Evolutionary conservation across 2,797 vertebrate genomes (phyloP).

Genomic region (Sebastes melanostomus): DNA sequence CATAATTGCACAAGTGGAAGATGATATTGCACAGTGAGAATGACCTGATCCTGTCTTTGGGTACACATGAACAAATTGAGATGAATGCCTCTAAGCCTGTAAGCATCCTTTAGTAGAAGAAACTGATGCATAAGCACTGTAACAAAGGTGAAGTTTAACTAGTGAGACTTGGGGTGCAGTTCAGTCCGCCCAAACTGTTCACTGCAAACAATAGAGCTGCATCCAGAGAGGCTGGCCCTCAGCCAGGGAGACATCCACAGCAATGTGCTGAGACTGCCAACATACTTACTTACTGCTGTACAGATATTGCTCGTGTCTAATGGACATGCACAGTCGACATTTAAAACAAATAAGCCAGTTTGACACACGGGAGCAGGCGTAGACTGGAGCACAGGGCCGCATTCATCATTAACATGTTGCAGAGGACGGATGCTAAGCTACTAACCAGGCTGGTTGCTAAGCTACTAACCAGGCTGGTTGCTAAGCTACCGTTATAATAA

Average conservation of each 20-base stretch:
- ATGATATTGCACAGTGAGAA: no score
- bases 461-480: conserved; percentile 57
- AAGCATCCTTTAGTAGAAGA: background rate
- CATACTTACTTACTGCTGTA: background rate
- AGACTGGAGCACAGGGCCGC: conserved; percentile 59
- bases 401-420: conserved; percentile 36
- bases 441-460: conserved; percentile 53
- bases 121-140: background rate
- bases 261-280: conserved; percentile 15
- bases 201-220: conserved; percentile 65
- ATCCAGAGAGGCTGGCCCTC: conserved; percentile 42
- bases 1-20: no score
- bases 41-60: background rate
- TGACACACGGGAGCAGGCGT: background rate
- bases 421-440: conserved; percentile 63
- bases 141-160: conserved; percentile 7
- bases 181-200: conserved; percentile 51
- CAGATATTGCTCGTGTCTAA: background rate
- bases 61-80: background rate
- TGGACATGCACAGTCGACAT: background rate
- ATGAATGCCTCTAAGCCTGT: background rate
- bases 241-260: conserved; percentile 44
- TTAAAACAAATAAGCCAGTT: background rate
- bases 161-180: conserved; percentile 34
- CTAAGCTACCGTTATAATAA: conserved; percentile 28